Evolutionary conservation across 1,140 invertebrate genomes (phyloP), one percentile per base, ranked within the genome.

Genomic region (Diorhabda carinulata): DNA sequence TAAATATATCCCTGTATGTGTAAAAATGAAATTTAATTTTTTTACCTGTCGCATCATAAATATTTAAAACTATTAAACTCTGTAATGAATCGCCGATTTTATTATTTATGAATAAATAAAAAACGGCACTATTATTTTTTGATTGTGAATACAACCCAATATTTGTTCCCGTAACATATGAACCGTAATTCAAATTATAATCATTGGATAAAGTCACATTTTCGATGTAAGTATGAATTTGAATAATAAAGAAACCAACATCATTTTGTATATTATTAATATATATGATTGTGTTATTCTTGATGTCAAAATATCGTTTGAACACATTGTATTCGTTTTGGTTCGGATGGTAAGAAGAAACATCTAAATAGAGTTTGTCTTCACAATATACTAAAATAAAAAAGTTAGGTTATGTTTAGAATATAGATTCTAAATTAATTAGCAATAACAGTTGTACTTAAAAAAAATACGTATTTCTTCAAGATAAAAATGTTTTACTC

Each of bases 191-290:
- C 0, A 61, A 40, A 2, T 57, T 66, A 45, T 58, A 9, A 69
- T 81, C 82, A 68, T 87, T 87, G 44, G 86, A 86, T 45, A 92
- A 71, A 7, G 86, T 86, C 1, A 91, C 75, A 81, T 88, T 87
- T 65, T 85, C 76, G 9, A 85, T 68, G 70, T 88, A 86, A 58
- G 85, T 83, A 76, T 92, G 90, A 9, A 85, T 84, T 87, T 92
- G 90, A 61, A 89, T 79, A 61, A 91, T 81, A 44, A 90, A 80
- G 79, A 89, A 92, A 42, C 79, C 78, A 57, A 86, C 78, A 61
- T 67, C 76, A 43, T 77, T 76, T 61, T 84, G 83, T 64, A 86
- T 78, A 77, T 86, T 81, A 6, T 67, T 74, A 59, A 89, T 81
- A 57, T 81, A 77, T 57, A 89, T 69, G 61, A 57, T 8, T 0